These are phyloP conservation scores for Xenus cinereus DNA, from an alignment of 2,113 vertebrate species.

Conservation along the genomic window DNA sequence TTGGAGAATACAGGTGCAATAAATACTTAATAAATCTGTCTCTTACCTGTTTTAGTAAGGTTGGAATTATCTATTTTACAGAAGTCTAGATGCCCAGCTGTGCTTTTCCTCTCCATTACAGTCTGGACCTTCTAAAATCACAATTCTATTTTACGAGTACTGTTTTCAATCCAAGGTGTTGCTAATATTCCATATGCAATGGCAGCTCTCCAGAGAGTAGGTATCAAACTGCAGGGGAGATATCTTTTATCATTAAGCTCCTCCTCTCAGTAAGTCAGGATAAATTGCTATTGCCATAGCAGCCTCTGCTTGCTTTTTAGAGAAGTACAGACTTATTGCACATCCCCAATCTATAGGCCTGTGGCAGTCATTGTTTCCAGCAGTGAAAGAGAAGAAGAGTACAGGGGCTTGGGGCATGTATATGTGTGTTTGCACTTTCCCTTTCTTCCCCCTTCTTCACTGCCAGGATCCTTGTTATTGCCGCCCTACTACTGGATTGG, in stretches of 20 bases:
- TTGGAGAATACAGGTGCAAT: not conserved
- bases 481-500: not conserved
- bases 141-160: not conserved
- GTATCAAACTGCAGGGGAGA: not conserved
- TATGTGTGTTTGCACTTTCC: not conserved
- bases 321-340: not conserved
- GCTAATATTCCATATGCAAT: not conserved
- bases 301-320: not conserved
- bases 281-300: not conserved
- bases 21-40: not conserved
- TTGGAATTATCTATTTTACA: not conserved
- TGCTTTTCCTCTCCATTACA: slow-evolving; percentile 23
- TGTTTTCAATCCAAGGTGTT: not conserved
- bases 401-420: not conserved
- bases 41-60: slow-evolving; percentile 60
- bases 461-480: not conserved
- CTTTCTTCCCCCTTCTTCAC: not conserved
- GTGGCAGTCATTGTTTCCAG: not conserved
- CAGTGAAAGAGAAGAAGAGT: not conserved
- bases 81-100: not conserved
- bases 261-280: slow-evolving; percentile 28
- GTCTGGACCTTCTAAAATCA: not conserved
- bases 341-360: not conserved
- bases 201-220: not conserved
- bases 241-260: not conserved